Percentiles rank a stretch among this genome's conserved stretches.
Conservation (phyloP, 2,888 invertebrate genomes). For the Platycnemis pennipes region DNA sequence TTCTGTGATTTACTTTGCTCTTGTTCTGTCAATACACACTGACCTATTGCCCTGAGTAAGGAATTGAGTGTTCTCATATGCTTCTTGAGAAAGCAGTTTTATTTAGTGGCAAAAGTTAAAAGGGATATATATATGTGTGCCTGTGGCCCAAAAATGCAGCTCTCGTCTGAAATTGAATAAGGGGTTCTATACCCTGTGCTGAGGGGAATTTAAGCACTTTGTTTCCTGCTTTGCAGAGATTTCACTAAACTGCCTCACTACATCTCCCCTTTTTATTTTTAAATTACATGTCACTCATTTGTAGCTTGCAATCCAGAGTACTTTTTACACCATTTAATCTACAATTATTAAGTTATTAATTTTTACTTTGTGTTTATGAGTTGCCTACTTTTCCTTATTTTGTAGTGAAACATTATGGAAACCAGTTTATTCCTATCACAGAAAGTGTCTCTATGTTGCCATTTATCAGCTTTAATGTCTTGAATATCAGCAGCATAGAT, state of each 20-base stretch:
- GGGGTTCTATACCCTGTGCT: neutral
- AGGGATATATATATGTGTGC: neutral
- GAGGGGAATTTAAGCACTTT: neutral
- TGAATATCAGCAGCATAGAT: conserved; percentile 37
- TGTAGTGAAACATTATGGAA: conserved; percentile 60
- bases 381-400: conserved; percentile 55
- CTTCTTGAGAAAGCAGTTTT: neutral
- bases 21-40: too few relatives aligned
- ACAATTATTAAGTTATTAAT: conserved; percentile 45
- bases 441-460: conserved; percentile 66
- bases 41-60: too few relatives aligned
- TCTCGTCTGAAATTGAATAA: neutral
- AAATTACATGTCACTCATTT: conserved; percentile 45
- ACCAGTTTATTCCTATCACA: conserved; percentile 67
- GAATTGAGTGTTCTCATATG: neutral
- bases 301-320: conserved; percentile 62
- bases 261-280: conserved; percentile 15
- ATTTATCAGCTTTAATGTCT: conserved; percentile 52
- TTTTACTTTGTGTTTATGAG: conserved; percentile 55
- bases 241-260: conserved; percentile 44
- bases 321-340: conserved; percentile 45
- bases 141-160: neutral
- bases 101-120: neutral
- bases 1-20: neutral
- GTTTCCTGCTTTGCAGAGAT: conserved; percentile 37